These are phyloP conservation scores for Etia nguti DNA, from an alignment of 2,113 vertebrate species.

Conservation along the genomic window DNA sequence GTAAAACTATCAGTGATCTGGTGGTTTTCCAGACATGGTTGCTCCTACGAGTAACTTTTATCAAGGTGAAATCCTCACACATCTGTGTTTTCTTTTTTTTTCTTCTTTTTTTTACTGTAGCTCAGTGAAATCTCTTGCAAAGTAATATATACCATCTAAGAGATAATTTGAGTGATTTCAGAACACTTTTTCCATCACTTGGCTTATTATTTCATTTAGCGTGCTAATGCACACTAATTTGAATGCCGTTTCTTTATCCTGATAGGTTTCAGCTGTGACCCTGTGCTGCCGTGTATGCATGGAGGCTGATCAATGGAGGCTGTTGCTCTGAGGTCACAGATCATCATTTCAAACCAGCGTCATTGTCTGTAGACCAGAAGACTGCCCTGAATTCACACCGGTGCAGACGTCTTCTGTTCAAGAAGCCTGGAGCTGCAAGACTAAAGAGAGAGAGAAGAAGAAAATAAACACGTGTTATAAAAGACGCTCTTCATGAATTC, in stretches of 20 bases:
- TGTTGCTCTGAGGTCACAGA: constrained; percentile 36
- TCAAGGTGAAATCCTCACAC: too few relatives aligned
- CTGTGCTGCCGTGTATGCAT: not conserved
- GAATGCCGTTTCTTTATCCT: not conserved
- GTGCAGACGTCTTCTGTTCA: constrained; percentile 2
- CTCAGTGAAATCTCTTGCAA: not conserved
- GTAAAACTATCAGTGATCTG: not conserved
- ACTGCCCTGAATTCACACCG: not conserved
- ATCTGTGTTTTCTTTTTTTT: too few relatives aligned
- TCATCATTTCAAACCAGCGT: constrained; percentile 20
- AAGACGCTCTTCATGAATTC: constrained; percentile 59
- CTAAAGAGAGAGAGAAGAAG: not conserved
- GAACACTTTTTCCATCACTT: not conserved
- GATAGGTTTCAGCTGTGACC: constrained; percentile 33
- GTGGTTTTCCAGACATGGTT: not conserved
- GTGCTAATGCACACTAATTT: not conserved
- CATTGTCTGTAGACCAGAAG: not conserved
- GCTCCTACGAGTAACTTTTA: too few relatives aligned
- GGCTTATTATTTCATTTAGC: not conserved
- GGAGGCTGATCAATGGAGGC: constrained; percentile 34
- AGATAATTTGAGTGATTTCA: not conserved
- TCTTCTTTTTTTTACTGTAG: not conserved
- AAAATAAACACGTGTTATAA: constrained; percentile 16
- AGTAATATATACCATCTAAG: not conserved
- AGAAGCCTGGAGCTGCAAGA: constrained; percentile 1